Evolutionary conservation across 2,888 invertebrate species (phyloP).

Genomic region (Malthinus flaveolus): DNA sequence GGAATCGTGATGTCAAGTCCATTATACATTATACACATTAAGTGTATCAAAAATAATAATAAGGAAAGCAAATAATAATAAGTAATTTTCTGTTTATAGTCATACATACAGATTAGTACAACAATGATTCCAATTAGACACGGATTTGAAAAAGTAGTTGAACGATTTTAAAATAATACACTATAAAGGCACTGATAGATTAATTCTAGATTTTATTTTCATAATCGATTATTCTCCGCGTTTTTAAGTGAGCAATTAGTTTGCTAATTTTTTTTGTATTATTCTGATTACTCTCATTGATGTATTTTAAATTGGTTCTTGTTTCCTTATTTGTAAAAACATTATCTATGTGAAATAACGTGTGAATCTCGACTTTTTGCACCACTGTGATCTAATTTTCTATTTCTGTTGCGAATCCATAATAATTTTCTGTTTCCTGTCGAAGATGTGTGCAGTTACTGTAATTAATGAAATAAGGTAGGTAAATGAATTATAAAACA

Average conservation of each 20-base stretch:
- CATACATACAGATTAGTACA: no score
- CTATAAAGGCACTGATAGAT: neutral
- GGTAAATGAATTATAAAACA: slow-evolving; percentile 5
- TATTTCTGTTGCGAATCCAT: slow-evolving; percentile 22
- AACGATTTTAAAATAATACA: neutral
- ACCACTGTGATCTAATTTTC: slow-evolving; percentile 21
- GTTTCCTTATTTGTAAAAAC: slow-evolving; percentile 20
- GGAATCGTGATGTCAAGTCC: no score
- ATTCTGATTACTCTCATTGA: slow-evolving; percentile 26
- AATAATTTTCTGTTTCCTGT: slow-evolving; percentile 16
- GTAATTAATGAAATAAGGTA: neutral
- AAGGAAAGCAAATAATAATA: no score
- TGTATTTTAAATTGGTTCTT: slow-evolving; percentile 29
- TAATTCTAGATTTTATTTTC: slow-evolving; percentile 3
- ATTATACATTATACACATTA: no score
- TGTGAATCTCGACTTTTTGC: slow-evolving; percentile 23
- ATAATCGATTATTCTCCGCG: slow-evolving; percentile 18
- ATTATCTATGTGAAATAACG: slow-evolving; percentile 10
- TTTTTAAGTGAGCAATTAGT: slow-evolving; percentile 25
- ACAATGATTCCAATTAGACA: no score
- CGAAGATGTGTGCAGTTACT: neutral
- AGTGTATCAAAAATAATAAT: no score
- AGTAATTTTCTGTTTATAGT: no score
- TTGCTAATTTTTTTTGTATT: slow-evolving; percentile 17
- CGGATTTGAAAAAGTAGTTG: no score